These are phyloP conservation scores for Polietes domitor DNA, from an alignment of 2,888 invertebrate genomes.

Conservation along the genomic window DNA sequence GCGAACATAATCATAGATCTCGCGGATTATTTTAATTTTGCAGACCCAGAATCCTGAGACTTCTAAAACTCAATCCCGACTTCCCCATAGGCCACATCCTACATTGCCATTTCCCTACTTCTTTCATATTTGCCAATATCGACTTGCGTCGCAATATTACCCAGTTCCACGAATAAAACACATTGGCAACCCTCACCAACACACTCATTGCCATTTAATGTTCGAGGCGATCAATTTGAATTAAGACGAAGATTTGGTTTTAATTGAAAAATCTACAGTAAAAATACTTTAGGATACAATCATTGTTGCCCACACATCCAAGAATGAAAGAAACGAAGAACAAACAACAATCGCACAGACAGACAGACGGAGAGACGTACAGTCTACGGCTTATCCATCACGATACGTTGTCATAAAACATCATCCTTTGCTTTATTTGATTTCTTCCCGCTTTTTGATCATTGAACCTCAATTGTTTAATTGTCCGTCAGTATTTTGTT, in stretches of 20 bases:
- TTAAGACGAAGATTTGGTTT: conserved; percentile 68
- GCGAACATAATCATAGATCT: too few relatives aligned
- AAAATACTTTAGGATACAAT: not conserved
- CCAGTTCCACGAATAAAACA: too few relatives aligned
- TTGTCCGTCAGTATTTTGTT: conserved; percentile 5
- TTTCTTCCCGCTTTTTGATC: conserved; percentile 3
- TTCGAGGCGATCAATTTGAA: conserved; percentile 65
- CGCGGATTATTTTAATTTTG: too few relatives aligned
- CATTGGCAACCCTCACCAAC: not conserved
- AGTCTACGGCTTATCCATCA: not conserved
- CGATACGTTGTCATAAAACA: not conserved
- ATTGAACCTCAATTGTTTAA: conserved; percentile 29
- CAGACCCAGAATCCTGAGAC: too few relatives aligned
- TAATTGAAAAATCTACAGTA: conserved; percentile 62
- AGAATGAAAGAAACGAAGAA: not conserved
- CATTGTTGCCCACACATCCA: not conserved
- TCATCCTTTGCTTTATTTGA: conserved; percentile 7
- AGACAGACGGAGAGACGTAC: not conserved
- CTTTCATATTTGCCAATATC: too few relatives aligned
- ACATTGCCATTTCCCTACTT: too few relatives aligned
- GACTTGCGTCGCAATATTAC: too few relatives aligned
- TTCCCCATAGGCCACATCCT: too few relatives aligned
- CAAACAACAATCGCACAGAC: not conserved
- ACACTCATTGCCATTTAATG: not conserved
- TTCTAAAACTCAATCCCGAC: too few relatives aligned